Base-by-base conservation (phyloP, 1,140 invertebrate genomes). In the Temnothorax curvispinosus region DNA sequence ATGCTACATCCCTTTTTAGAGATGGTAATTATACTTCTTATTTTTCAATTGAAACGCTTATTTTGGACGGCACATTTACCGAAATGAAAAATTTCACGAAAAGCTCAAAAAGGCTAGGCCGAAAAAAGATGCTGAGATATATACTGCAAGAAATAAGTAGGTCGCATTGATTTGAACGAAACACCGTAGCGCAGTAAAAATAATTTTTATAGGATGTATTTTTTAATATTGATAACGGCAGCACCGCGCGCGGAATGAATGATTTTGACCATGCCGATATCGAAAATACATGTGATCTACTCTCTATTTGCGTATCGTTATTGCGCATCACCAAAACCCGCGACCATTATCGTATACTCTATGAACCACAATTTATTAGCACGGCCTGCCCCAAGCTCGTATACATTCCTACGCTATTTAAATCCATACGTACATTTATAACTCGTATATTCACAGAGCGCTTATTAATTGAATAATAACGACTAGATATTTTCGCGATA, bases 401-500 rank as follows among this genome's bases (percentile, higher is more conserved):
- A 44, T 38, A 32, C 80, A 60, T 84, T 74, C 54, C 80, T 75
- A 13, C n/a, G 32, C 69, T 62, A 47, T 84, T 84, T 75, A 84
- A 84, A 84, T 50, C 41, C 41, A 44, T 18, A 41, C 21, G 32
- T 74, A n/a, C 41, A 60, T 82, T 32, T 38, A 27, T 50, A 50
- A 60, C 35, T 9, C 50, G 9, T 47, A 47, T 71, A 62, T 75
- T 72, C 54, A 35, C 21, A 54, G 38, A 60, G 41, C n/a, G 52
- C 27, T 75, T 60, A 84, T 75, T 75, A 84, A 84, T 75, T 84
- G 80, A 74, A 84, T 84, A 84, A 84, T 75, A 60, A 84, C 38
- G 54, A 60, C 27, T 35, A 54, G 69, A 50, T 84, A 84, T 71
- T 60, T 74, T 62, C 32, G 18, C 69, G 69, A 62, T 84, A 75